Base-by-base conservation (phyloP, 2,797 vertebrate species). In the Pogonophryne albipinna region DNA sequence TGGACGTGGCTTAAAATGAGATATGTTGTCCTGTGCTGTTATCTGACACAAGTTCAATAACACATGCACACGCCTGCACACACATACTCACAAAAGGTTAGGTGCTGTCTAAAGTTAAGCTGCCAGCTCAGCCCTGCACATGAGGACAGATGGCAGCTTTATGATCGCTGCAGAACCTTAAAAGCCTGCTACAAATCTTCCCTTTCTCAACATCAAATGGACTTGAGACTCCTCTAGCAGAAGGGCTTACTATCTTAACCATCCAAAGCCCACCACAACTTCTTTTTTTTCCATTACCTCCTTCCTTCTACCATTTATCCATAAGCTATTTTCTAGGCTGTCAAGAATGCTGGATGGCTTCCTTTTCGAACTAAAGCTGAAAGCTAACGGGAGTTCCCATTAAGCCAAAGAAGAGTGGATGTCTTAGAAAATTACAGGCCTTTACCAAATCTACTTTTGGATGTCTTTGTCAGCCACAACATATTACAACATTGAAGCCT, bases 161-260 rank as follows among this genome's bases (percentile, higher is more conserved):
- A 89, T 82, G 88, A 86, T 67, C 4, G 58, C 82, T 53, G 82
- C 60, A 61, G 76, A 82, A 76, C 75, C 71, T 57, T 84, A 71
- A 85, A 53, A 86, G 75, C 83, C 67, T 19, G 68, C 79, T 45
- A 85, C 90, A 91, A 91, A 92, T 92, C 89, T 86, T 63, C 66
- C 46, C 66, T 77, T 74, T 88, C 74, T 83, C 80, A 50, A 79
- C 87, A 85, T 91, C 80, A 87, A 85, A 92, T 84, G 80, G 81
- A 80, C 84, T 78, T 76, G 66, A 71, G 78, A 52, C 71, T 90
- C 73, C 73, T 85, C 76, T 71, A 79, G 82, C 77, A 85, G 63
- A 67, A 71, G 76, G 34, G 80, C 88, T 93, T 83, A 86, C 88
- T 62, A 89, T 89, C 86, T 78, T 86, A 92, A 87, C 84, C 91